Evolutionary conservation across 2,797 vertebrate species (phyloP), one percentile per base, ranked within the genome.

Genomic region (Morus bassanus): DNA sequence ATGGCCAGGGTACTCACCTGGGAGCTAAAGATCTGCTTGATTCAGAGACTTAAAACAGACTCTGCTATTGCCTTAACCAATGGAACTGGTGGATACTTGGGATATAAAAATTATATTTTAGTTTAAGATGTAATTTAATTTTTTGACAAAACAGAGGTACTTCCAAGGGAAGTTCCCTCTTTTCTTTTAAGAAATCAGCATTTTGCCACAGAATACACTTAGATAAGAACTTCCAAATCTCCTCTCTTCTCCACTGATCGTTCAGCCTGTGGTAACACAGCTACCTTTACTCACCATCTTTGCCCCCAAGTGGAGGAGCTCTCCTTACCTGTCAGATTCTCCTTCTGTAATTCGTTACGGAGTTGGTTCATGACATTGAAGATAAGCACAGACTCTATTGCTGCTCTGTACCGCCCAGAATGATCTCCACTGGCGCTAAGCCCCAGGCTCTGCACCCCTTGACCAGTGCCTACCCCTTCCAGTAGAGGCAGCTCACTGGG

Each of bases 351-450:
- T 51, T 98, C 97, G 60, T 85, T 64, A 6, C 90, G 98, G 85
- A 99, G 98, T 10, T 98, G 98, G 41, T 95, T 95, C 99, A 99
- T 99, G 95, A 98, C 93, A 4, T 54, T 96, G 81, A 98, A 98
- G 73, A 98, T 18, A 3, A 99, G 98, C 95, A 99, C 98, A 57
- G 98, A 98, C 82, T 98, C 98, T 19, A 99, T 94, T 5, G 99
- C 98, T 15, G 99, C 99, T 95, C 98, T 98, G 88, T 99, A 98
- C 18, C 99, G 97, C 57, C 99, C 99, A 41, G 99, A 98, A 90
- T 98, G 97, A 57, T 98, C 97, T 15, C 95, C 63, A 18, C 91
- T 93, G 78, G 97, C 96, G 54, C 97, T 97, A 22, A 98, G 98
- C 69, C 97, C 99, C 97, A 98, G 98, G 93, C 99, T 98, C 93